Evolutionary conservation across 1,140 invertebrate species (phyloP).

Genomic region (Scaptomyza graminum): DNA sequence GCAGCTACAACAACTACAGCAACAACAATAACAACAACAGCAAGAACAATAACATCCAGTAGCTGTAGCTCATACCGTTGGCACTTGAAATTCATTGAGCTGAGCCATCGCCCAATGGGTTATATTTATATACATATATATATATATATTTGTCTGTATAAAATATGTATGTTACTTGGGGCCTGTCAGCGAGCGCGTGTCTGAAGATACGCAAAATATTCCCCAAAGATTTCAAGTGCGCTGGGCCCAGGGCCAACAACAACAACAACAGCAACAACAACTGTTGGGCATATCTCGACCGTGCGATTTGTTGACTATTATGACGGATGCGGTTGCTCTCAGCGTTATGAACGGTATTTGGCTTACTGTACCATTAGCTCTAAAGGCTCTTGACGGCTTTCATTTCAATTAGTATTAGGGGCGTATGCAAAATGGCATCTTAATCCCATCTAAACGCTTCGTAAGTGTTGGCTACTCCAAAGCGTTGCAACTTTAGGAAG

Average conservation of each 20-base stretch:
- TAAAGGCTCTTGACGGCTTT: slow-evolving; percentile 57
- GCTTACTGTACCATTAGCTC: slow-evolving; percentile 50
- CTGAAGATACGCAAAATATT: slow-evolving; percentile 75
- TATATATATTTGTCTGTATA: slow-evolving; percentile 12
- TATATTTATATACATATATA: slow-evolving; percentile 35
- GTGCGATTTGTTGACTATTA: slow-evolving; percentile 24
- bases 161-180: slow-evolving; percentile 29
- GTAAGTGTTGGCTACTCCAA: neutral
- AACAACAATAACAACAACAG: slow-evolving; percentile 7
- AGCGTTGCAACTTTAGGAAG: slow-evolving; percentile 9
- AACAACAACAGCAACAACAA: slow-evolving; percentile 7
- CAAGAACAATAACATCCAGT: neutral
- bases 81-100: slow-evolving; percentile 56
- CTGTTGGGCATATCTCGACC: slow-evolving; percentile 25
- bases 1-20: slow-evolving; percentile 38
- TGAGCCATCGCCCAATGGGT: slow-evolving; percentile 57
- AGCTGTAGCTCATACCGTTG: slow-evolving; percentile 19
- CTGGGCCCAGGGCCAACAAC: slow-evolving; percentile 4
- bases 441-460: slow-evolving; percentile 23
- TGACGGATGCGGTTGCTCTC: slow-evolving; percentile 35
- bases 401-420: slow-evolving; percentile 74
- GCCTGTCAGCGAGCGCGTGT: slow-evolving; percentile 59
- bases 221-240: slow-evolving; percentile 68
- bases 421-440: slow-evolving; percentile 60
- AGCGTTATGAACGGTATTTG: slow-evolving; percentile 20